These are phyloP conservation scores for Pogonocherus hispidulus DNA, from an alignment of 2,888 invertebrate species.

Conservation along the genomic window DNA sequence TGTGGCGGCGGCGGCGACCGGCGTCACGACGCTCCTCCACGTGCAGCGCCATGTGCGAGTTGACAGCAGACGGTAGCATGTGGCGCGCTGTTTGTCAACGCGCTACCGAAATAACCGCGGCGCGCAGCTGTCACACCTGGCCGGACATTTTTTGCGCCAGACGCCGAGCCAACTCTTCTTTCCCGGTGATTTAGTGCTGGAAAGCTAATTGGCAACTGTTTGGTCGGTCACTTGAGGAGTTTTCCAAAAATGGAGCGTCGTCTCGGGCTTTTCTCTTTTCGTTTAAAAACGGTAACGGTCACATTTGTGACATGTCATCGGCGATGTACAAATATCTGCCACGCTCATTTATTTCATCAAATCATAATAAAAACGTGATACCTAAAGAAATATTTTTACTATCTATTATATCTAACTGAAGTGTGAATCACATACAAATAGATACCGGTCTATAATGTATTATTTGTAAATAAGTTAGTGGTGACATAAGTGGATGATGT, in stretches of 20 bases:
- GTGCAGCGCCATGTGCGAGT: conserved; percentile 69
- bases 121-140: conserved; percentile 68
- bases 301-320: too few relatives aligned
- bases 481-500: too few relatives aligned
- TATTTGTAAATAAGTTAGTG: too few relatives aligned
- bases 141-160: conserved; percentile 67
- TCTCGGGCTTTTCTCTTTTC: neutral
- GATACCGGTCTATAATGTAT: too few relatives aligned
- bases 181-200: conserved; percentile 37
- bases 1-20: conserved; percentile 60
- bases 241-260: neutral
- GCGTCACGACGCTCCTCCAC: conserved; percentile 74
- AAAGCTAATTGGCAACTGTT: conserved; percentile 44
- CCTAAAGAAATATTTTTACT: too few relatives aligned
- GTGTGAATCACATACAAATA: too few relatives aligned
- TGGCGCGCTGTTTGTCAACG: conserved; percentile 65
- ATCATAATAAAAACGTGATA: too few relatives aligned
- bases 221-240: neutral
- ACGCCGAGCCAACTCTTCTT: conserved; percentile 44
- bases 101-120: conserved; percentile 63
- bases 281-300: too few relatives aligned
- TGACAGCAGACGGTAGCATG: conserved; percentile 74
- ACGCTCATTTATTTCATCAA: too few relatives aligned
- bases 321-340: too few relatives aligned
- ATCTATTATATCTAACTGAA: too few relatives aligned